A percentile compares a stretch with the other conserved stretches of the same genome.
phyloP scores from a whole-genome alignment of 2,797 vertebrate genomes.

The Pseudomugil tenellus region DNA sequence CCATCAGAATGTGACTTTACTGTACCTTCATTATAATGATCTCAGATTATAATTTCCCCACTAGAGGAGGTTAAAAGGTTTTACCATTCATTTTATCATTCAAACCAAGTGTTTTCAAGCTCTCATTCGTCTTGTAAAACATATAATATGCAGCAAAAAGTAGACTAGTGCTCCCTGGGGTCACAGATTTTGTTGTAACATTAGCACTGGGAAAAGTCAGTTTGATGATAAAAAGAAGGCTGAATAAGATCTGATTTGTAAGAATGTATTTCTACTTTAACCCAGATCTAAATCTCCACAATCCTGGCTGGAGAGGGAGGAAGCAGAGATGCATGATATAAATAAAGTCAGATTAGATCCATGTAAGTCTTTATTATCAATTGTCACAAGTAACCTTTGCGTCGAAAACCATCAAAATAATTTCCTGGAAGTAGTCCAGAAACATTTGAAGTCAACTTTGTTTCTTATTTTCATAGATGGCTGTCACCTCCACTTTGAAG shows the following conservation, averaged over 20 bases:
- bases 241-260: not conserved
- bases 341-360: constrained; percentile 84
- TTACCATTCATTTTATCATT: too few species aligned
- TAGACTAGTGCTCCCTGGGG: too few species aligned
- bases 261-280: constrained; percentile 1
- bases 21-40: too few species aligned
- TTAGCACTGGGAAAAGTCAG: not conserved
- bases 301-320: constrained; percentile 67
- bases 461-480: constrained; percentile 77
- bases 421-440: not conserved
- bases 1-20: too few species aligned
- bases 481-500: constrained; percentile 90
- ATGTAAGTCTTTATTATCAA: constrained; percentile 75
- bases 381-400: not conserved
- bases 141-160: too few species aligned
- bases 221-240: not conserved
- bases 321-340: constrained; percentile 78
- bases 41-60: too few species aligned
- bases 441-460: not conserved
- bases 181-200: too few species aligned
- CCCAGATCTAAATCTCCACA: constrained; percentile 88
- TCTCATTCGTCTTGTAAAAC: too few species aligned
- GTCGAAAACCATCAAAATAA: too few species aligned
- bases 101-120: too few species aligned
- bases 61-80: too few species aligned